A percentile compares a stretch with the other conserved stretches of the same genome.
These are phyloP conservation scores for Alligator sinensis DNA, from an alignment of 2,113 vertebrate genomes.

Conservation along the genomic window DNA sequence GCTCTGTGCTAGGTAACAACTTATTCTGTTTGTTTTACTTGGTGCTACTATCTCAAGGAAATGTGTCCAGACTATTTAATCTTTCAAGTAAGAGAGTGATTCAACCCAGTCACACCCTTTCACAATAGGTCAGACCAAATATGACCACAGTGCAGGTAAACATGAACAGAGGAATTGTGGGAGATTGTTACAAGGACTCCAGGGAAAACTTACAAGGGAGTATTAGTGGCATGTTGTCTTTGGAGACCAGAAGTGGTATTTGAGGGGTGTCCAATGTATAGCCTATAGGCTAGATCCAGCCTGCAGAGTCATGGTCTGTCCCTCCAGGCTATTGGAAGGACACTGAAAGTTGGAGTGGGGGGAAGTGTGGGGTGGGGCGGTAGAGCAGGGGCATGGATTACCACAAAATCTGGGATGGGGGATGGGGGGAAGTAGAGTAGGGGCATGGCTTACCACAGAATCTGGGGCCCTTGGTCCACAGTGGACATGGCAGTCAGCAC, in stretches of 20 bases:
- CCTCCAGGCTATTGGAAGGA: too few species aligned
- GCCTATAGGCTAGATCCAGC: background rate
- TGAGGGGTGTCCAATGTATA: background rate
- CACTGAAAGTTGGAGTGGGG: too few species aligned
- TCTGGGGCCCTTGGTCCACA: too few species aligned
- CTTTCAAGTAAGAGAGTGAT: background rate
- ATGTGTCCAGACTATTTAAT: background rate
- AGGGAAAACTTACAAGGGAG: background rate
- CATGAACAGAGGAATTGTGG: background rate
- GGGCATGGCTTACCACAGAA: too few species aligned
- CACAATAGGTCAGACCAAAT: background rate
- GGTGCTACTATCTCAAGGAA: background rate
- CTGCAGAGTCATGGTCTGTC: background rate
- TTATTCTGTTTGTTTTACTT: background rate
- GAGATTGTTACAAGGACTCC: background rate
- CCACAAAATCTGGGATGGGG: too few species aligned
- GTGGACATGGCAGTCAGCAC: too few species aligned
- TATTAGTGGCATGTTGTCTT: background rate
- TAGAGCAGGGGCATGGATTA: background rate
- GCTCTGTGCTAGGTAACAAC: background rate
- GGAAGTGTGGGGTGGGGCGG: too few species aligned
- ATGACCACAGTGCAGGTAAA: background rate
- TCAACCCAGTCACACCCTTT: too few species aligned
- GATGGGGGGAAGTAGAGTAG: too few species aligned
- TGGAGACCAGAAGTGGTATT: background rate